Base-by-base conservation (phyloP, 1,140 invertebrate genomes). In the Drosophila nasuta region DNA sequence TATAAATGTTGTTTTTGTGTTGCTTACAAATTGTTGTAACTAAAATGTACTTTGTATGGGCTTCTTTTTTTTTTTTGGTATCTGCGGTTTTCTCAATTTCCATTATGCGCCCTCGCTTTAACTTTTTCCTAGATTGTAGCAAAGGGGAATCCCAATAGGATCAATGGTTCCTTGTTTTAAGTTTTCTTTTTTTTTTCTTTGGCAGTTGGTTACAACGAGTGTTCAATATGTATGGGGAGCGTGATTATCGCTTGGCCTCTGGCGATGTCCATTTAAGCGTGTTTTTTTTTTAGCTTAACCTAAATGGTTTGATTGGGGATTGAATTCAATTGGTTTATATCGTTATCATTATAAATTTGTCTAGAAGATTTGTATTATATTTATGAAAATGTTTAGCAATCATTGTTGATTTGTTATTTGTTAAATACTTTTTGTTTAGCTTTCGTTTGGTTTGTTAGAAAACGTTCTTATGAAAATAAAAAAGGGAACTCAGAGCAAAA, bases 121-220 rank as follows among this genome's bases (percentile, higher is more conserved):
- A 33, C 28, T 58, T 13, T 25, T 41, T 80, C 56, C 60, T 58
- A 75, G 33, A 46, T 54, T 20, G 5, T 30, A 49, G 49, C 25
- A 13, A 30, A 52, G 13, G 15, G 25, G 25, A 54, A 54, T 33
- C 28, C 30, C 28, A 7, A 35, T 13, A 15, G 33, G 8, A 8
- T n/a, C n/a, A 1, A 41, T 43, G 35, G 13, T 58, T 30, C 48
- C 52, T 35, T n/a, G 2, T 58, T 49, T 66, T 72, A 17, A 33
- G 56, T 54, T 57, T 71, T 59, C 11, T 46, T 56, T 45, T 20
- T 15, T 54, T 41, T 75, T 51, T 51, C 33, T 78, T 88, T 87
- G 83, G 83, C 83, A 87, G 83, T 87, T 87, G 83, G 69, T 85
- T 85, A 79, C 81, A 69, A 72, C 73, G 79, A 68, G 79, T 81